Conservation (phyloP, 2,113 vertebrate genomes). For the Glareola pratincola region DNA sequence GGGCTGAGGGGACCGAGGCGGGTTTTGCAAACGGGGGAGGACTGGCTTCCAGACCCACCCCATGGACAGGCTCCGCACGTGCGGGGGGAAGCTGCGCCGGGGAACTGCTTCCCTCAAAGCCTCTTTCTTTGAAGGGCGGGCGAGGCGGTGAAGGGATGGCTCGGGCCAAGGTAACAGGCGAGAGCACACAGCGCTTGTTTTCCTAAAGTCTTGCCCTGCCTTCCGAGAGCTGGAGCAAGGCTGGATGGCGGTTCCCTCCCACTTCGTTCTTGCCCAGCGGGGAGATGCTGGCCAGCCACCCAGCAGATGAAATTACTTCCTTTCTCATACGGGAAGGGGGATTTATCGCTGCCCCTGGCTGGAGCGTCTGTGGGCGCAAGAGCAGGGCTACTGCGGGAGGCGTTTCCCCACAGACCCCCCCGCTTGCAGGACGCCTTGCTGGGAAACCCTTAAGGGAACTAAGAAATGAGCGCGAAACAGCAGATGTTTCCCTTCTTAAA, state of each 20-base stretch:
- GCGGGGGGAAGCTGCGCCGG: rapidly evolving
- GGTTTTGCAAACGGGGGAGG: background rate
- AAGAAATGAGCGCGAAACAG: background rate
- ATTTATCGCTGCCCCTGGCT: rapidly evolving
- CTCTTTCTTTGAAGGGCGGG: background rate
- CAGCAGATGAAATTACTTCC: background rate
- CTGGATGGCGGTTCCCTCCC: background rate
- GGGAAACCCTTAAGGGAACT: background rate
- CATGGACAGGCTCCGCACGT: rapidly evolving
- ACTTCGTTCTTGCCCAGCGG: background rate
- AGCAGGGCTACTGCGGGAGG: background rate
- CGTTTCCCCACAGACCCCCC: background rate
- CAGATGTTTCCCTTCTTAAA: background rate
- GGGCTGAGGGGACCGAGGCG: background rate
- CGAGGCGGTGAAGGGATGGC: background rate
- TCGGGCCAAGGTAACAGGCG: background rate
- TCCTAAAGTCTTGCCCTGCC: background rate
- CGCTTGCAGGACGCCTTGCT: background rate
- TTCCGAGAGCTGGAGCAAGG: background rate
- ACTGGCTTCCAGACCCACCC: rapidly evolving
- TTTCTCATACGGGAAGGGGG: background rate
- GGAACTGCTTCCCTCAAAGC: background rate
- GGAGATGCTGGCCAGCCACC: background rate
- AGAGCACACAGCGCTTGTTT: background rate
- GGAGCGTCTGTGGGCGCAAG: background rate